These are phyloP conservation scores for Callorhinus ursinus DNA, from an alignment of 2,113 vertebrate genomes.

Conservation along the genomic window DNA sequence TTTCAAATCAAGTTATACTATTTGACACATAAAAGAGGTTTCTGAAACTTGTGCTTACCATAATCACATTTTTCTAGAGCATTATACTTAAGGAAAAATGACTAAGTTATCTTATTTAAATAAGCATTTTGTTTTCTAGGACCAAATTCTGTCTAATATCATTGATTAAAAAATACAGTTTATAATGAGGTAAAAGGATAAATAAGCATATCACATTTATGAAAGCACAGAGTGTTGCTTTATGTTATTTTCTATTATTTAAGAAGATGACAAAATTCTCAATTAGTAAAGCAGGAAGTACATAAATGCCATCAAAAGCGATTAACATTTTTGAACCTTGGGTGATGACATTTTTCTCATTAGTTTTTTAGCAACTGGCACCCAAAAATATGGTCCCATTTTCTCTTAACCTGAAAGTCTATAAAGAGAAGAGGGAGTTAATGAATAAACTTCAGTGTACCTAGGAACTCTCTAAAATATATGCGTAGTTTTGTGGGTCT, in stretches of 20 bases:
- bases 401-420: neutral
- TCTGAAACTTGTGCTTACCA: constrained; percentile 36
- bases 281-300: neutral
- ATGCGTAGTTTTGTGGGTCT: neutral
- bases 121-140: constrained; percentile 65
- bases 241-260: neutral
- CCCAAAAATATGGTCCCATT: neutral
- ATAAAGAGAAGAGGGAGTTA: neutral
- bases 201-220: neutral
- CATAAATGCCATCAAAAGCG: neutral
- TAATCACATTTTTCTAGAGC: constrained; percentile 56
- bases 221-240: neutral
- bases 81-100: constrained; percentile 37
- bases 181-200: neutral
- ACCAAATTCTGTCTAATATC: constrained; percentile 62
- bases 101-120: constrained; percentile 2
- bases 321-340: neutral
- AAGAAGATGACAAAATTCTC: neutral
- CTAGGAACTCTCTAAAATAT: neutral
- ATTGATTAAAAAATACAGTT: constrained; percentile 58
- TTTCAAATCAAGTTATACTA: constrained; percentile 70
- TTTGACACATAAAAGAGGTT: constrained; percentile 66
- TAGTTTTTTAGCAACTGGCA: neutral
- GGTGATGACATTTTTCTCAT: neutral
- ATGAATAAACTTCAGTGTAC: neutral